Conservation (phyloP, 1,140 invertebrate genomes). For the Oppia nitens region DNA sequence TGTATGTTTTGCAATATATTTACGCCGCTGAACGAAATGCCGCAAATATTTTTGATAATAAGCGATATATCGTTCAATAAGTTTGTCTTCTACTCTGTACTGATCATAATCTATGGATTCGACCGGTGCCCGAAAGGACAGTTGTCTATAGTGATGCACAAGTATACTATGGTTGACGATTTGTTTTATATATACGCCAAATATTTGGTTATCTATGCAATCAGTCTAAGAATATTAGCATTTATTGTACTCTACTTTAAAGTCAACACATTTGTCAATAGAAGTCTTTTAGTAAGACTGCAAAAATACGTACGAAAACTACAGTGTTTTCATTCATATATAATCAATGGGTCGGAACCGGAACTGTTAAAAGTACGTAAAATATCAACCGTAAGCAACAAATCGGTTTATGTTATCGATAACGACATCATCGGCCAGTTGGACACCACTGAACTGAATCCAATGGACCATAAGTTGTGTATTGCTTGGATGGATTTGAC, state of each 20-base stretch:
- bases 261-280: background rate
- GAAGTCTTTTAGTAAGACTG: background rate
- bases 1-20: constrained; percentile 1
- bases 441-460: background rate
- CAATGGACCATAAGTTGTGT: background rate
- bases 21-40: background rate
- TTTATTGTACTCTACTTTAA: background rate
- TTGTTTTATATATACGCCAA: background rate
- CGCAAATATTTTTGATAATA: background rate
- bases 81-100: background rate
- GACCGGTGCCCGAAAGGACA: background rate
- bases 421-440: background rate
- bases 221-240: background rate
- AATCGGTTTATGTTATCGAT: background rate
- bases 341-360: background rate
- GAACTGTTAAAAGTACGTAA: background rate
- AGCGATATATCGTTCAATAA: background rate
- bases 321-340: too few species aligned
- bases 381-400: background rate
- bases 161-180: background rate
- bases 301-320: background rate
- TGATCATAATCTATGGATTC: constrained; percentile 7
- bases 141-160: background rate
- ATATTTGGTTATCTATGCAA: background rate
- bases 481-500: background rate